Base-by-base conservation (phyloP, 2,797 vertebrate genomes). In the Danio kyathit region DNA sequence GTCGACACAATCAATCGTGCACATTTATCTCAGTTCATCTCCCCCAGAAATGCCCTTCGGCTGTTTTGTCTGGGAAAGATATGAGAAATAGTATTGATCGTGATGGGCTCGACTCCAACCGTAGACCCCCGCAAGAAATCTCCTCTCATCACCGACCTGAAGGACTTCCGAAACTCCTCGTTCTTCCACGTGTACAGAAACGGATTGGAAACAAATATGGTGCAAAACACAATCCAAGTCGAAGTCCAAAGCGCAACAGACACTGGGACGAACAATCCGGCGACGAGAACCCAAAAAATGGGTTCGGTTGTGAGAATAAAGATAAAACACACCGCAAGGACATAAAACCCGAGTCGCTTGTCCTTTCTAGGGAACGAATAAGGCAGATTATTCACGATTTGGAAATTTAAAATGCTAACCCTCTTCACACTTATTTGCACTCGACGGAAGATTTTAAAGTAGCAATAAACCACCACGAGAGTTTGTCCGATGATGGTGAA, bases 111-210 rank as follows among this genome's bases (percentile, higher is more conserved):
- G 0, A 86, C 84, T 3, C 83, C 86, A 9, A 88, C 88, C 6
- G 83, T 76, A 82, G 90, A 38, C 21, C 85, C 74, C 80, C 83
- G 17, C 90, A 88, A 61, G 81, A 86, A 19, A 83, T 91, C 48
- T 83, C 92, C 29, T 79, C 87, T 93, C 82, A 95, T 88, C 38
- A 95, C 91, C 0, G 93, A 92, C 82, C 94, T 92, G 77, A 95
- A 91, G 0, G 95, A 95, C 61, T 94, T 93, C 60, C 95, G 90
- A 89, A 96, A 96, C 89, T 96, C 95, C 89, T 96, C 95, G 81
- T 96, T 96, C 83, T 95, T 94, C 95, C 95, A 96, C 0, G 95
- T 96, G 89, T 96, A 96, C 76, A 96, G 92, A 83, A 96, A 91
- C 0, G 95, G 95, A 88, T 96, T 96, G 88, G 95, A 90, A 16